Base-by-base conservation (phyloP, 2,888 invertebrate species). In the Troides helena region DNA sequence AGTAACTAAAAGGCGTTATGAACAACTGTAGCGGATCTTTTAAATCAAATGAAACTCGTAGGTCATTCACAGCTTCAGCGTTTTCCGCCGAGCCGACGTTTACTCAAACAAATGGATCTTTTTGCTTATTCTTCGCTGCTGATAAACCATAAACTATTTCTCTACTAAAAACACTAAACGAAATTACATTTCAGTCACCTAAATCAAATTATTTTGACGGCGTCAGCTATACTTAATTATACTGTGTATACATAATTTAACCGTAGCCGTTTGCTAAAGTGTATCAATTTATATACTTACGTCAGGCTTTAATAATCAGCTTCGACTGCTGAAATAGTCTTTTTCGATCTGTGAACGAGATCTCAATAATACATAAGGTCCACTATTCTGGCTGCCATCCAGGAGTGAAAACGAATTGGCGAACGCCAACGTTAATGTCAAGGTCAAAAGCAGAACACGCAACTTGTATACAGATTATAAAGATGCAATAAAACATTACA, bases 351-450 rank as follows among this genome's bases (percentile, higher is more conserved):
- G 53, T 69, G 69, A 65, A 69, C 62, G 62, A 69, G 65, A 69
- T 69, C 69, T 69, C 62, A 62, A 69, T 62, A 69, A 69, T 57
- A 69, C 46, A 58, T 30, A 65, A 60, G 60, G 17, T 61, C 56
- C 65, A 65, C 58, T 69, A 69, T 57, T 62, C 65, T 69, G 69
- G 69, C 69, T 56, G 69, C 43, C 23, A 30, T 69, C 69, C 69
- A 69, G 69, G 17, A 56, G 56, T 61, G 61, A 58, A 62, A 69
- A 61, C 12, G 61, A 65, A 69, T n/a, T n/a, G 65, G 56, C 56
- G 23, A 65, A 65, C 61, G 57, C 21, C 25, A 62, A 43, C 61
- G 23, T 69, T 57, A 69, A 62, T 61, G 61, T 69, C 65, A 69
- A 69, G 69, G 65, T 69, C 56, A 14, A 6, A 39, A 10, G n/a